Conservation (phyloP, 2,113 vertebrate species). For the Enhydra lutris region DNA sequence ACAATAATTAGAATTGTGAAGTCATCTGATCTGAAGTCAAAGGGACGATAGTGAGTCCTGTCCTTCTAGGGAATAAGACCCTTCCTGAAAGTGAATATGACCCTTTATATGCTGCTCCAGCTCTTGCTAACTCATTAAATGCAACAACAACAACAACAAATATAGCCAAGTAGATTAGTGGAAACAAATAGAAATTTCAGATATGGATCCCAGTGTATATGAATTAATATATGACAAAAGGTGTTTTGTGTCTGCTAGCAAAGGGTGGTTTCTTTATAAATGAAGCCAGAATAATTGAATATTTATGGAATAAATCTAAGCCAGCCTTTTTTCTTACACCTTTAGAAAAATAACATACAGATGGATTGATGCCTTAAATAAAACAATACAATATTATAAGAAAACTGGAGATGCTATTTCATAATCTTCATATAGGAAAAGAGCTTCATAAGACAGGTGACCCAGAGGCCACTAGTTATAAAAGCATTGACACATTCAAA, state of each 20-base stretch:
- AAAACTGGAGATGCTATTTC: neutral
- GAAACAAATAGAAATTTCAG: neutral
- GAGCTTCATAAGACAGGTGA: neutral
- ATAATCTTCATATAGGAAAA: neutral
- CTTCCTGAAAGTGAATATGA: neutral
- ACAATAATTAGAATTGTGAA: neutral
- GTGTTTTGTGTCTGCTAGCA: neutral
- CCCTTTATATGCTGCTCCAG: neutral
- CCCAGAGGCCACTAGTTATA: neutral
- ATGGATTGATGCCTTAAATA: neutral
- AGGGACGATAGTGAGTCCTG: neutral
- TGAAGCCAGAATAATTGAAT: neutral
- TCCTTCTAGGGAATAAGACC: neutral
- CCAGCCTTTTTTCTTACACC: neutral
- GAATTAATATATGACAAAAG: neutral
- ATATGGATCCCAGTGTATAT: neutral
- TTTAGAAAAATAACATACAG: neutral
- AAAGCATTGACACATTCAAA: neutral
- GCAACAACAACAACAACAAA: neutral
- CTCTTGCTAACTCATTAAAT: neutral
- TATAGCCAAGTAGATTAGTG: neutral
- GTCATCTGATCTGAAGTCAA: neutral
- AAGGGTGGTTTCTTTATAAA: neutral
- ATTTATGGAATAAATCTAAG: neutral
- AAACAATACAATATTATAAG: neutral